phyloP scores from a whole-genome alignment of 1,140 invertebrate species.

The Saccostrea cuccullata region DNA sequence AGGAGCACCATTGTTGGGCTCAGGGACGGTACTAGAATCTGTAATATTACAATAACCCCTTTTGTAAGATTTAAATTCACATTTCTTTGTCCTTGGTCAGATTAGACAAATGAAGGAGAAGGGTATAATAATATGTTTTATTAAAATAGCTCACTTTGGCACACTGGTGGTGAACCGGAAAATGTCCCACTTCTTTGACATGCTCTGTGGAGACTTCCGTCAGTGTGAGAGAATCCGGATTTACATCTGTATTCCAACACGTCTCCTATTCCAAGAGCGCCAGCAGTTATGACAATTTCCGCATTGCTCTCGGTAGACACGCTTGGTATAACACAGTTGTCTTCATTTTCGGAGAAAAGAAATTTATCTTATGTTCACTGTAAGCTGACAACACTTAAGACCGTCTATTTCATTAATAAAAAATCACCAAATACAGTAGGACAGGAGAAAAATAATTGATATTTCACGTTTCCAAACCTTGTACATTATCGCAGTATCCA shows the following conservation, averaged over 20 bases:
- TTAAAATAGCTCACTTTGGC: neutral
- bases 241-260: constrained; percentile 19
- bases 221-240: neutral
- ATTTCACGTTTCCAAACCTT: neutral
- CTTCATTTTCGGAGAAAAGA: neutral
- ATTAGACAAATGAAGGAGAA: too few relatives aligned
- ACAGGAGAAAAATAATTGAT: too few relatives aligned
- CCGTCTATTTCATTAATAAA: too few relatives aligned
- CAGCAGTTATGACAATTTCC: neutral
- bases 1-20: neutral
- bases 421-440: too few relatives aligned
- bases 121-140: too few relatives aligned
- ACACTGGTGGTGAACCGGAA: neutral
- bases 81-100: too few relatives aligned
- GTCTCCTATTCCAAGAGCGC: neutral
- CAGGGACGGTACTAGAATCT: neutral
- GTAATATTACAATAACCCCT: neutral
- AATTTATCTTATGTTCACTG: neutral
- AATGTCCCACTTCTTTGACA: neutral
- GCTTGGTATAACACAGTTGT: neutral
- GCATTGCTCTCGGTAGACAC: neutral
- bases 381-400: too few relatives aligned
- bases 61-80: too few relatives aligned
- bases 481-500: neutral
- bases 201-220: neutral